These are phyloP conservation scores for Plusia festucae DNA, from an alignment of 2,888 invertebrate species.

Conservation along the genomic window DNA sequence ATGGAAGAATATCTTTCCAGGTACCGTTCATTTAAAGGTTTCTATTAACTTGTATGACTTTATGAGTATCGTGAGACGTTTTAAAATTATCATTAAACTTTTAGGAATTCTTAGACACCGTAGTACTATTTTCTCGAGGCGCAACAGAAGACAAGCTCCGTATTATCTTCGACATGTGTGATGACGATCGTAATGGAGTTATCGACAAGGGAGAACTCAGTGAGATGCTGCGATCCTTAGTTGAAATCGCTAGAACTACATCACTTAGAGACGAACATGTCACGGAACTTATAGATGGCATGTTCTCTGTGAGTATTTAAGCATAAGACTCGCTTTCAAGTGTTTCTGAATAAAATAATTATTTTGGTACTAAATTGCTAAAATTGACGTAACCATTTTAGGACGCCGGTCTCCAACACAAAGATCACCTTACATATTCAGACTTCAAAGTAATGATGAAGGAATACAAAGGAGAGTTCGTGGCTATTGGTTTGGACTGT, in stretches of 20 bases:
- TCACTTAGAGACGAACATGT: conserved; percentile 97
- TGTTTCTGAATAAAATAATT: too few relatives aligned
- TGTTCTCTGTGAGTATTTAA: conserved; percentile 92
- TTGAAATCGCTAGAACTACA: conserved; percentile 97
- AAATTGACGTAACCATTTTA: conserved; percentile 77
- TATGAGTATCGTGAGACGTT: neutral
- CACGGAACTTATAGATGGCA: conserved; percentile 97
- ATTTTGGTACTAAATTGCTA: too few relatives aligned
- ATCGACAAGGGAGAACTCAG: conserved; percentile 98
- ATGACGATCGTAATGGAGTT: conserved; percentile 97
- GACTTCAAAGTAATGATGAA: conserved; percentile 99
- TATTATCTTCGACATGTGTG: conserved; percentile 99
- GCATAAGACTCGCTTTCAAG: neutral
- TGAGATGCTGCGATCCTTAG: conserved; percentile 97
- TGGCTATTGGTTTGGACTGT: conserved; percentile 97
- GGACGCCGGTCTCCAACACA: conserved; percentile 96
- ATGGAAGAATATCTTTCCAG: conserved; percentile 97
- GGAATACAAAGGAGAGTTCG: conserved; percentile 98
- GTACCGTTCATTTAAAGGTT: conserved; percentile 74
- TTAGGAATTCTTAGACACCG: conserved; percentile 97
- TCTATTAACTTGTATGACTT: neutral
- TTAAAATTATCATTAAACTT: conserved; percentile 46
- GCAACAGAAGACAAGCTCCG: conserved; percentile 97
- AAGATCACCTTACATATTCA: conserved; percentile 96
- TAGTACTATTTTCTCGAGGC: conserved; percentile 96